Percentiles rank a stretch among this genome's conserved stretches.
These are phyloP conservation scores for Acomys russatus DNA, from an alignment of 2,797 vertebrate genomes.

Conservation along the genomic window DNA sequence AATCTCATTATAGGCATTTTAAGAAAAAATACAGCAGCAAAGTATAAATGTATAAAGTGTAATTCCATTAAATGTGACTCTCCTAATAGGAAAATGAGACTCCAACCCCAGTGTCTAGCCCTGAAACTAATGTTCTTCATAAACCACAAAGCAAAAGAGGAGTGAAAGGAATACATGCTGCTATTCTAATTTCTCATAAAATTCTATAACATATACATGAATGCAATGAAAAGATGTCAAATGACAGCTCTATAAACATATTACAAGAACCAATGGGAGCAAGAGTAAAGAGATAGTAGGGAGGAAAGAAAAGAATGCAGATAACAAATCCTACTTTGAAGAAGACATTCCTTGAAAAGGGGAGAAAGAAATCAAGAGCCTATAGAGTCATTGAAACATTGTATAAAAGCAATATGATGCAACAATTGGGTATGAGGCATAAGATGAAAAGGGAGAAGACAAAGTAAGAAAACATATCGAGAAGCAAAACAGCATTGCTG, in stretches of 20 bases:
- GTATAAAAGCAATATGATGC: conserved; percentile 69
- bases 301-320: background rate
- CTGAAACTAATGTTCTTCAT: background rate
- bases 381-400: conserved; percentile 38
- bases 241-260: conserved; percentile 12
- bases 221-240: conserved; percentile 21
- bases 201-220: background rate
- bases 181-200: conserved; percentile 26
- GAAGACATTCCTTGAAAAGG: conserved; percentile 1
- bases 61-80: background rate
- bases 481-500: conserved; percentile 60
- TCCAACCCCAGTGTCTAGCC: background rate
- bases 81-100: background rate
- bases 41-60: background rate
- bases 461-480: conserved; percentile 57
- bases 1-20: conserved; percentile 11
- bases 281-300: background rate
- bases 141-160: background rate
- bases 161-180: background rate
- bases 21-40: conserved; percentile 20
- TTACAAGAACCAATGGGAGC: background rate
- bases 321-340: conserved; percentile 39
- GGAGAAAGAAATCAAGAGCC: conserved; percentile 51
- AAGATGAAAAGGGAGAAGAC: conserved; percentile 50
- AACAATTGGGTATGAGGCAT: conserved; percentile 45